Evolutionary conservation across 2,888 invertebrate genomes (phyloP).

Genomic region (Periphyllus acericola): DNA sequence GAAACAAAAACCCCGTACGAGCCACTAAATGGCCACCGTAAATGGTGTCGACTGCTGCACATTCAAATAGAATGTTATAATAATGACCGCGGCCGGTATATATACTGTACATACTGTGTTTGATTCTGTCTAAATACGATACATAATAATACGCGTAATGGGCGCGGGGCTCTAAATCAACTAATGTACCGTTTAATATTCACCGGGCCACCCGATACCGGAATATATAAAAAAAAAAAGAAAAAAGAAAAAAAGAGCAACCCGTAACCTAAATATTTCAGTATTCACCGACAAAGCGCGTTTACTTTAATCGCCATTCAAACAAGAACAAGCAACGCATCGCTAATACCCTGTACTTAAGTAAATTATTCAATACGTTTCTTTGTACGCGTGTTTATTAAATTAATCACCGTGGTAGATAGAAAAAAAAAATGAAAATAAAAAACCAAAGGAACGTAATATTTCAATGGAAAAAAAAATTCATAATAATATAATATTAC

Average conservation of each 20-base stretch:
- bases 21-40: too few relatives aligned
- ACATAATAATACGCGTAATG: too few relatives aligned
- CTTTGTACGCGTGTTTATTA: neutral
- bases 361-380: constrained; percentile 17
- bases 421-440: too few relatives aligned
- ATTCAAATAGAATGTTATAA: too few relatives aligned
- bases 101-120: too few relatives aligned
- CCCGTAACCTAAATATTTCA: too few relatives aligned
- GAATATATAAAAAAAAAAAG: too few relatives aligned
- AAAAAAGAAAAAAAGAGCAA: too few relatives aligned
- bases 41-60: too few relatives aligned
- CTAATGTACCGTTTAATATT: constrained; percentile 29
- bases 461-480: neutral
- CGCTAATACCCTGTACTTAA: neutral
- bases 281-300: neutral
- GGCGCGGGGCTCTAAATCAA: neutral
- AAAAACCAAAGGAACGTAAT: constrained; percentile 2
- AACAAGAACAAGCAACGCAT: constrained; percentile 25
- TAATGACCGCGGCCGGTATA: too few relatives aligned
- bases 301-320: constrained; percentile 19
- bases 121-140: too few relatives aligned
- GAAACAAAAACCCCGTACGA: too few relatives aligned
- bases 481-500: constrained; percentile 2
- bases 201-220: neutral
- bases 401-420: neutral